A percentile compares a stretch with the other conserved stretches of the same genome.
Conservation (phyloP, 2,113 vertebrate species). For the Eidolon helvum region DNA sequence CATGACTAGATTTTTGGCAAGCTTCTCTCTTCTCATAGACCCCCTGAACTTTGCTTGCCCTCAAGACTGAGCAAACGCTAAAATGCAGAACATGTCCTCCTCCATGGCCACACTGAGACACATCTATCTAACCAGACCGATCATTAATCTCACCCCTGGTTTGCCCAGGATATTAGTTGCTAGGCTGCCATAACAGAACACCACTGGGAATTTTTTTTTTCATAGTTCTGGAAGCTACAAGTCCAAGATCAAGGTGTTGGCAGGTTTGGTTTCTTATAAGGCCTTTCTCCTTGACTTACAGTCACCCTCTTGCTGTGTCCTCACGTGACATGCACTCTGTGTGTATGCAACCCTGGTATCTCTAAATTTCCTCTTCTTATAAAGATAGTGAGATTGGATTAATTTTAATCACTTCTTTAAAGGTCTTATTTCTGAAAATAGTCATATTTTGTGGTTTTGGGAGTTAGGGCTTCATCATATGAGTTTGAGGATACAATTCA, state of each 20-base stretch:
- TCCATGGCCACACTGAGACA: not conserved
- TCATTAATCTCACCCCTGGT: not conserved
- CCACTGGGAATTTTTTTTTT: not conserved
- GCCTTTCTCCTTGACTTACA: not conserved
- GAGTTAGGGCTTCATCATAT: not conserved
- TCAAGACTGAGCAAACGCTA: not conserved
- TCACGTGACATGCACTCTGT: not conserved
- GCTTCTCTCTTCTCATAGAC: not conserved
- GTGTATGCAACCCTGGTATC: not conserved
- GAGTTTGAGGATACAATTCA: not conserved
- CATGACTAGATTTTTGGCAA: not conserved
- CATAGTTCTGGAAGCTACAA: not conserved
- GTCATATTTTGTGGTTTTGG: not conserved
- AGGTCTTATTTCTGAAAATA: not conserved
- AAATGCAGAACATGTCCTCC: rapidly evolving
- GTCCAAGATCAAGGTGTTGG: not conserved
- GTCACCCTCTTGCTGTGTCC: rapidly evolving
- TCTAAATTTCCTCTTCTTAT: not conserved
- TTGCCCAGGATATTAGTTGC: not conserved
- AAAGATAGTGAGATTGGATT: not conserved
- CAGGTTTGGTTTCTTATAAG: not conserved
- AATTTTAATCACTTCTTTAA: not conserved
- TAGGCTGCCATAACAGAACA: not conserved
- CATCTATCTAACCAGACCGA: not conserved
- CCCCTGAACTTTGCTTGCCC: not conserved